Evolutionary conservation across 1,140 invertebrate species (phyloP), one percentile per base, ranked within the genome.

Genomic region (Calliopsis andreniformis): DNA sequence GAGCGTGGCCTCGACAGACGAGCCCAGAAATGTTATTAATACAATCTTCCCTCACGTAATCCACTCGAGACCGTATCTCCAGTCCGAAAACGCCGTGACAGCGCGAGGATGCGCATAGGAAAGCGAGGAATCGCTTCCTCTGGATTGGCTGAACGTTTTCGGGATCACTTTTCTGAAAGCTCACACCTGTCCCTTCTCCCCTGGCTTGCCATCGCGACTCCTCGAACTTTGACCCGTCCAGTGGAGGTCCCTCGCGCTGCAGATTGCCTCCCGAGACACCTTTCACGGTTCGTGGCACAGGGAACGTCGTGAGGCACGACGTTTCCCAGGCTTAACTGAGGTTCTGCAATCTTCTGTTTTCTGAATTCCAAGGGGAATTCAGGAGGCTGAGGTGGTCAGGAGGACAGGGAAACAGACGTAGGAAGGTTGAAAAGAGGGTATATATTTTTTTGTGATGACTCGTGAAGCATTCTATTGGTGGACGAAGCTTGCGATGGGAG

Each of bases 91-190:
- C 4, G 12, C 2, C 39, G 3, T 2, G 8, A 3, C 4, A 51
- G 56, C 6, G 56, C 6, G 8, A n/a, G n/a, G n/a, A n/a, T n/a
- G n/a, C n/a, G n/a, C n/a, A n/a, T n/a, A n/a, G 12, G 10, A 43
- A 43, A 25, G 2, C 12, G 16, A 10, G 20, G 16, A 45, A 62
- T 43, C 42, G 43, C 39, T 20, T 28, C 2, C 5, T 1, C 14
- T 16, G 59, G 64, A 72, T 63, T 49, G 59, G 20, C 23, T n/a
- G 43, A 8, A 25, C n/a, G 64, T 42, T 64, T 55, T 30, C 59
- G 10, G 28, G 20, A 61, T 71, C 68, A 49, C 32, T 59, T 58
- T 71, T 71, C 43, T 28, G 18, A 39, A 10, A 4, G 16, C 14
- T 0, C 16, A 3, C 20, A 20, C 18, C 10, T 32, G n/a, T 35